A percentile compares a stretch with the other conserved stretches of the same genome.
Evolutionary conservation across 2,113 vertebrate species (phyloP).

Genomic region (Himantopus leucocephalus): DNA sequence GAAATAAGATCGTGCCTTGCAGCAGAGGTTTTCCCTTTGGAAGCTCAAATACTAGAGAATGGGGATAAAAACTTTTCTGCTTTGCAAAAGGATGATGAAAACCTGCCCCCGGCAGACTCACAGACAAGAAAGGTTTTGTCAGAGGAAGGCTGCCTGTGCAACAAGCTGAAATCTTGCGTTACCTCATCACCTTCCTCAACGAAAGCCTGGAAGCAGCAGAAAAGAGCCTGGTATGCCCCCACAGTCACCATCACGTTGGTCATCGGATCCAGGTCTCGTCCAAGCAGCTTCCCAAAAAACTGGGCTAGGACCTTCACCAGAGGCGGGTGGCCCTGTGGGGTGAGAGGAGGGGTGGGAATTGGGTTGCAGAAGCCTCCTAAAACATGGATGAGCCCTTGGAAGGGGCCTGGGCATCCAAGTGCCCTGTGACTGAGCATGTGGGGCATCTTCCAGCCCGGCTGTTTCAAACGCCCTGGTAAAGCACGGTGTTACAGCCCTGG

Average conservation of each 20-base stretch:
- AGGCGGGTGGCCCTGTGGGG: slow-evolving; percentile 84
- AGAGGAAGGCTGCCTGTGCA: not conserved
- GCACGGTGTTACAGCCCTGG: not conserved
- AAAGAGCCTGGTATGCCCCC: slow-evolving; percentile 91
- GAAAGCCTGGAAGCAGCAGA: slow-evolving; percentile 89
- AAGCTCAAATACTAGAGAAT: not conserved
- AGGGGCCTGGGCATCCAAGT: not conserved
- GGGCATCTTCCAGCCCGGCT: not conserved
- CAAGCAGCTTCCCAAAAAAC: slow-evolving; percentile 84
- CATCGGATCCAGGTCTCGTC: slow-evolving; percentile 81
- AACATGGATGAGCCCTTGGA: not conserved
- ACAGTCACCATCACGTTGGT: slow-evolving; percentile 89
- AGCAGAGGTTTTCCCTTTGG: not conserved
- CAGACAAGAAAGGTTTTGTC: not conserved
- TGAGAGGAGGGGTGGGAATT: not conserved
- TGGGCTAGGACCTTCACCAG: slow-evolving; percentile 86
- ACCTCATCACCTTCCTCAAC: slow-evolving; percentile 93
- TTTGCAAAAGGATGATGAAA: not conserved
- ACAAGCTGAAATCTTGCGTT: not conserved
- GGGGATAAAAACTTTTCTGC: not conserved
- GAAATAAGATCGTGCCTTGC: not conserved
- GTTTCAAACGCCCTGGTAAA: not conserved
- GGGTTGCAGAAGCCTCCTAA: not conserved
- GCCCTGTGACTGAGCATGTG: accelerated
- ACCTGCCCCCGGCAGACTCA: not conserved